Base-by-base conservation (phyloP, 2,113 vertebrate species). In the Polypterus senegalus region DNA sequence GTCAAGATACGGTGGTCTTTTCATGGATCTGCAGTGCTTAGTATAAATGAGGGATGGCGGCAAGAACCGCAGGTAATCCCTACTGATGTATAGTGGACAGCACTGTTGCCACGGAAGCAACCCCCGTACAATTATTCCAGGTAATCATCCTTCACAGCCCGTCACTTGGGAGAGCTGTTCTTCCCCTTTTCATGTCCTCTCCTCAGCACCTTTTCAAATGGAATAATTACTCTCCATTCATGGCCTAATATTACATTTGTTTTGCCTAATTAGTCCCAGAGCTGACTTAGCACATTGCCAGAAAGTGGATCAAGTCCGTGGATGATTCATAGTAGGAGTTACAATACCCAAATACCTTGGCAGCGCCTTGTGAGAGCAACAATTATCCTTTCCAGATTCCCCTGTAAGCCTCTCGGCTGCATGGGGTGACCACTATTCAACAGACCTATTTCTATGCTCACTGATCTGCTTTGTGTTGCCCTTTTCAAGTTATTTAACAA, bases 201-300 rank as follows among this genome's bases (percentile, higher is more conserved):
- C 56, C 46, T 58, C 56, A 58, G n/a, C 56, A 58, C 56, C 56
- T 58, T 58, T 58, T 58, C 56, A 58, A 58, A 58, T 58, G 56
- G 56, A 58, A 58, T 58, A 58, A 58, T 58, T 3, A 58, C 56
- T 56, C 6, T 9, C 54, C 43, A 43, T 58, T 58, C 56, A 8
- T 58, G 56, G 27, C 56, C 43, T 45, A 58, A 58, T 58, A 58
- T 58, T n/a, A 58, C 56, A 58, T 58, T 58, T n/a, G 56, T 58
- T 58, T 58, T 58, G 56, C 56, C 56, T 58, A 58, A 58, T 58
- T 58, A 58, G 56, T 58, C 56, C 56, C 56, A 58, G 11, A 58
- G 56, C 56, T 58, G 56, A 58, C 27, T 58, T 58, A 4, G 43
- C 56, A 58, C 27, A 45, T 58, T 58, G 56, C 43, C 56, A 58